Evolutionary conservation across 2,113 vertebrate species (phyloP).

Genomic region (Apodemus speciosus): DNA sequence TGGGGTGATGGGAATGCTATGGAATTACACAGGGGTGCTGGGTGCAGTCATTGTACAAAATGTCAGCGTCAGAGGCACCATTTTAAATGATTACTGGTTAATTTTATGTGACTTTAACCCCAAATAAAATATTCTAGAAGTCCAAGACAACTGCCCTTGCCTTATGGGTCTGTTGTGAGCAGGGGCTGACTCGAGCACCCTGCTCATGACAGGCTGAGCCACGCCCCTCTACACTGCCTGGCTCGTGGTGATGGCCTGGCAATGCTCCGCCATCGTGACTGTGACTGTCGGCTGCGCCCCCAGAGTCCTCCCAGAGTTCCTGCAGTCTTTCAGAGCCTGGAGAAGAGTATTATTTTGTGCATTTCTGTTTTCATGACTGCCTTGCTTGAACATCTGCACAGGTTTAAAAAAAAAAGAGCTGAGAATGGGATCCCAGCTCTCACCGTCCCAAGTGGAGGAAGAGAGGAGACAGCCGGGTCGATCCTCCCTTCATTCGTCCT

Average conservation of each 20-base stretch:
- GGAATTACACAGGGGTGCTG: background rate
- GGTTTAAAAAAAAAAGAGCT: background rate
- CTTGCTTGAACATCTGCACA: background rate
- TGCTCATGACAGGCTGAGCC: background rate
- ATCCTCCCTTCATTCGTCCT: background rate
- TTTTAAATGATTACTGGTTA: background rate
- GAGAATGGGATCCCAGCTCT: background rate
- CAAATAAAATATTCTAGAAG: background rate
- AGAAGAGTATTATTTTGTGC: background rate
- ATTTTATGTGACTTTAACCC: slow-evolving; percentile 33
- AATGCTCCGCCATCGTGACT: background rate
- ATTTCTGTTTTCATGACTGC: slow-evolving; percentile 30
- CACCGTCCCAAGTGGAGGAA: background rate
- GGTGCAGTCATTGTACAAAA: background rate
- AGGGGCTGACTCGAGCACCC: background rate
- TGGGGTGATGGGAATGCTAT: background rate
- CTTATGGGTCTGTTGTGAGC: background rate
- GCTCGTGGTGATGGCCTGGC: background rate
- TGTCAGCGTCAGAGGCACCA: background rate
- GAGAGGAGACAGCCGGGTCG: background rate
- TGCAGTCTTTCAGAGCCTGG: background rate
- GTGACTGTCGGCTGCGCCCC: background rate
- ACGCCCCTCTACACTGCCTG: background rate
- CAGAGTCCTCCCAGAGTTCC: background rate
- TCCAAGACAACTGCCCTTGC: background rate